Evolutionary conservation across 2,888 invertebrate genomes (phyloP), one percentile per base, ranked within the genome.

Genomic region (Adelphocoris suturalis): DNA sequence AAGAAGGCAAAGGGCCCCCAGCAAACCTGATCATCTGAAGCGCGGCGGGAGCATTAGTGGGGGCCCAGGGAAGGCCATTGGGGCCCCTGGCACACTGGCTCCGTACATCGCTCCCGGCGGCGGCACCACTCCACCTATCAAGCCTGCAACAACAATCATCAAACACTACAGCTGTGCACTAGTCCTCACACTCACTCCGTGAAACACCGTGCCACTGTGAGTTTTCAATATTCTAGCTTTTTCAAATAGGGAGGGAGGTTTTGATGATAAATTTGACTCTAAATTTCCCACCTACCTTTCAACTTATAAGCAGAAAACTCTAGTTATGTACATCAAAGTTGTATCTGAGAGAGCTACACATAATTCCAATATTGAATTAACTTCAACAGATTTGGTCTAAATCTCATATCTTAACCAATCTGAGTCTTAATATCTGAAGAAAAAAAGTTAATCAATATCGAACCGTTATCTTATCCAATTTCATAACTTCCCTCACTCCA

Each of bases 21-120:
- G 93, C 91, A 94, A 93, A 93, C 95, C 95, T 94, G 96, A 96
- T 97, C 97, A 97, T 95, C 97, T 97, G 95, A 95, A 97, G 94
- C 97, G 96, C 92, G 97, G 97, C 94, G 96, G 97, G 97, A 97
- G 96, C 95, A 96, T 95, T 91, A 94, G 94, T 91, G 94, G 94
- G 92, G 93, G 94, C 90, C 93, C 94, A 93, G 94, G 94, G 92
- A 94, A 95, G 52, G 92, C 91, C 86, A 91, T 90, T 27, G 91
- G 91, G 13, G 90, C 90, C n/a, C 92, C 92, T 23, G 91, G 91
- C 12, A 90, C 91, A 11, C 92, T 92, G 57, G 91, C 90, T 3
- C 90, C 92, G 88, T 92, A 92, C 19, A 92, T 91, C 91, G 90
- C 91, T 48, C 68, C 47, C 5, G 82, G 89, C 2, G 91, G 91